Percentiles rank a stretch among this genome's conserved stretches.
Evolutionary conservation across 2,113 vertebrate genomes (phyloP).

Genomic region (Phylloscopus whistleri): DNA sequence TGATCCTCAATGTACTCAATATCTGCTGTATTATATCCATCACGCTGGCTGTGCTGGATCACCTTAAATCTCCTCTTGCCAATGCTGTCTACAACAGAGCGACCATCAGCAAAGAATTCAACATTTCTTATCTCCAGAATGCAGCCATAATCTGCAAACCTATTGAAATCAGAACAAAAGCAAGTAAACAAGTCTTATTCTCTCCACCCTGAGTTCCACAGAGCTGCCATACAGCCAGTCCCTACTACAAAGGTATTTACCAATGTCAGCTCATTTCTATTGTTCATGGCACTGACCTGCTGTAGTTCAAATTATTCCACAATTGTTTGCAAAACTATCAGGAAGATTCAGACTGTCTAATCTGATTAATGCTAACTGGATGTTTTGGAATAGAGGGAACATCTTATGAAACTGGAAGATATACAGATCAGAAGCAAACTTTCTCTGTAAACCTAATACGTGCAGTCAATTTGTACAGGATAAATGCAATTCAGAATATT

Average conservation of each 20-base stretch:
- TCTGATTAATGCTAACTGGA: slow-evolving; percentile 11
- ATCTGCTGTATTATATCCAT: slow-evolving; percentile 82
- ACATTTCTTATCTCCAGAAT: slow-evolving; percentile 82
- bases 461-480: neutral
- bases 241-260: slow-evolving; percentile 35
- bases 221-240: neutral
- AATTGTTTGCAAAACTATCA: slow-evolving; percentile 40
- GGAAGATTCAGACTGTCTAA: slow-evolving; percentile 45
- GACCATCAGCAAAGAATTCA: slow-evolving; percentile 81
- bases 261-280: slow-evolving; percentile 18
- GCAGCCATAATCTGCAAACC: slow-evolving; percentile 83
- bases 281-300: slow-evolving; percentile 20
- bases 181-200: slow-evolving; percentile 36
- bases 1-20: slow-evolving; percentile 84
- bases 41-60: slow-evolving; percentile 75
- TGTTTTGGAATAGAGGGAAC: neutral
- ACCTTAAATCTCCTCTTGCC: slow-evolving; percentile 82
- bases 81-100: slow-evolving; percentile 81
- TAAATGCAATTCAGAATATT: neutral
- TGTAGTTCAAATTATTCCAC: slow-evolving; percentile 26
- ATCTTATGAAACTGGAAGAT: neutral
- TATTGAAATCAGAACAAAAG: slow-evolving; percentile 58
- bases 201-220: slow-evolving; percentile 7
- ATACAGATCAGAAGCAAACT: neutral
- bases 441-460: neutral